Percentiles rank a stretch among this genome's conserved stretches.
phyloP scores from a whole-genome alignment of 2,888 invertebrate genomes.

The Phragmatobia fuliginosa region DNA sequence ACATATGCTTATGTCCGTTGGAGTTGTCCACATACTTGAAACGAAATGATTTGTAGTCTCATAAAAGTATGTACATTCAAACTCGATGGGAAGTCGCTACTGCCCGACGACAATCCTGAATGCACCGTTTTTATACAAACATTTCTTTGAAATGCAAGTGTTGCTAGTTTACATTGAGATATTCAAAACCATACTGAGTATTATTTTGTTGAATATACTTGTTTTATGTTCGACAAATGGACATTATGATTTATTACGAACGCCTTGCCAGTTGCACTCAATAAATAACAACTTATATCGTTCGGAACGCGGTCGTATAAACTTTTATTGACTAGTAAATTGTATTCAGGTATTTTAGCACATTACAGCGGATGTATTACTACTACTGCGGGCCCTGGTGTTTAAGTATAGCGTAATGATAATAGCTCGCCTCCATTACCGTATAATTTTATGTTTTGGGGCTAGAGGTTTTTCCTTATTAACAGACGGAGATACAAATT shows the following conservation, averaged over 20 bases:
- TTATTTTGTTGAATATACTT: slow-evolving; percentile 50
- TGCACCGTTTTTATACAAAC: slow-evolving; percentile 56
- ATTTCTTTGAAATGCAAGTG: slow-evolving; percentile 55
- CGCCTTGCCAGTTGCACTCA: slow-evolving; percentile 56
- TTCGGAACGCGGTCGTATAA: slow-evolving; percentile 22
- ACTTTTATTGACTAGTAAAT: slow-evolving; percentile 38
- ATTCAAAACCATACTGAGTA: slow-evolving; percentile 41
- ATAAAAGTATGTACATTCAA: slow-evolving; percentile 60
- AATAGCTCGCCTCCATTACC: slow-evolving; percentile 42
- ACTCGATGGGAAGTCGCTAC: slow-evolving; percentile 49
- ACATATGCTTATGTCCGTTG: slow-evolving; percentile 52
- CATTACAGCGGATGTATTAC: slow-evolving; percentile 32
- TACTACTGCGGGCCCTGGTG: slow-evolving; percentile 23
- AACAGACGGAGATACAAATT: slow-evolving; percentile 38
- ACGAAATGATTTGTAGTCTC: slow-evolving; percentile 65
- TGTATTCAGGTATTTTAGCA: slow-evolving; percentile 38
- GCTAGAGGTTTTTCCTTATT: slow-evolving; percentile 47
- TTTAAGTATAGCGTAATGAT: slow-evolving; percentile 42
- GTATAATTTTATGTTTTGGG: slow-evolving; percentile 47
- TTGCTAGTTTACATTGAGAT: slow-evolving; percentile 40
- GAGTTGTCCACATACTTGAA: slow-evolving; percentile 53
- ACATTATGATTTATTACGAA: slow-evolving; percentile 61
- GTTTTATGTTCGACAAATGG: slow-evolving; percentile 62
- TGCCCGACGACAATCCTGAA: slow-evolving; percentile 59
- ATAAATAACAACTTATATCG: slow-evolving; percentile 58